Conservation (phyloP, 1,140 invertebrate species). For the Argopecten irradians region DNA sequence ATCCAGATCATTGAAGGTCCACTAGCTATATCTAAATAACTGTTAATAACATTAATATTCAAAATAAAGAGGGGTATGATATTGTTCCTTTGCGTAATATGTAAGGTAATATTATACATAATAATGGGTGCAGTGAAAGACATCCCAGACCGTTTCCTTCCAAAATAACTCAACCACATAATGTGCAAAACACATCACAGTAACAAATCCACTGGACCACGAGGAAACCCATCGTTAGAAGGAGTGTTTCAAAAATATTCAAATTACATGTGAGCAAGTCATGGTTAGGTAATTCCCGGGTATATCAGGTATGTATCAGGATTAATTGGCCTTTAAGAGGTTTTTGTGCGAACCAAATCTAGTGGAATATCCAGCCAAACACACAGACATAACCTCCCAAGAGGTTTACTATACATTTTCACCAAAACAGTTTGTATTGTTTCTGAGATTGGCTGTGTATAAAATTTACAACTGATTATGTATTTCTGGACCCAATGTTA, state of each 20-base stretch:
- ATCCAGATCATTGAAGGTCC: too few relatives aligned
- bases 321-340: not conserved
- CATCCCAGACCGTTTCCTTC: not conserved
- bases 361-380: conserved; percentile 15
- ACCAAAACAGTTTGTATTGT: not conserved
- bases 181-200: not conserved
- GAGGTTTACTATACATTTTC: not conserved
- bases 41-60: too few relatives aligned
- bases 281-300: not conserved
- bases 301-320: not conserved
- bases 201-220: not conserved
- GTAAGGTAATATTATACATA: too few relatives aligned
- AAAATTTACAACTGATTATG: not conserved
- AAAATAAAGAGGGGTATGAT: too few relatives aligned
- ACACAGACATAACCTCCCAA: not conserved
- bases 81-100: too few relatives aligned
- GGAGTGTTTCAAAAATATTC: not conserved
- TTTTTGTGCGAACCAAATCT: not conserved
- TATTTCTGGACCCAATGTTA: too few relatives aligned
- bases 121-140: not conserved
- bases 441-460: not conserved
- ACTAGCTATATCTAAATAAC: too few relatives aligned
- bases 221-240: not conserved
- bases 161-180: not conserved
- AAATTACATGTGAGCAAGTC: not conserved